A percentile compares a stretch with the other conserved stretches of the same genome.
Conservation (phyloP, 2,888 invertebrate species). For the Galeruca laticollis region DNA sequence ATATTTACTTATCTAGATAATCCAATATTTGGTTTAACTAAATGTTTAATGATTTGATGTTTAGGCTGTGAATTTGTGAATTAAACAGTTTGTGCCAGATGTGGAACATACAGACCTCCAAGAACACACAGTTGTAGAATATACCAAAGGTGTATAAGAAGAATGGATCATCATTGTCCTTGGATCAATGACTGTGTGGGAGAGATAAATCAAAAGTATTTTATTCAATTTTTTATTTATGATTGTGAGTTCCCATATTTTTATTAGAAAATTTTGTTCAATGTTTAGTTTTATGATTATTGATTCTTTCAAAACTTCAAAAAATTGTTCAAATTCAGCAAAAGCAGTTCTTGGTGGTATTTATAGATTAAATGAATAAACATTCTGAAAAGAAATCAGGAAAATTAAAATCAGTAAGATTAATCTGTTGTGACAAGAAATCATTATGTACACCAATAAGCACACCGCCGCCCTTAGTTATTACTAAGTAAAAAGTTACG, state of each 20-base stretch:
- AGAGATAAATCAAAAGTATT: constrained; percentile 92
- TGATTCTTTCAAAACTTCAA: background rate
- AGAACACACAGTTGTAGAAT: constrained; percentile 90
- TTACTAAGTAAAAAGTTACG: too few relatives aligned
- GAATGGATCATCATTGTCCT: constrained; percentile 90
- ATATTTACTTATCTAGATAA: too few relatives aligned
- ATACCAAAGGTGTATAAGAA: constrained; percentile 83
- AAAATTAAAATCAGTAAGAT: too few relatives aligned
- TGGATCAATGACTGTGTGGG: constrained; percentile 96
- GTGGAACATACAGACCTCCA: constrained; percentile 86
- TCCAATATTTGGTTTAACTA: background rate
- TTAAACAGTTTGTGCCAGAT: constrained; percentile 86
- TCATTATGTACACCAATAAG: too few relatives aligned
- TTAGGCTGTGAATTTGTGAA: constrained; percentile 70
- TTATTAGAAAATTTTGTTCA: constrained; percentile 1
- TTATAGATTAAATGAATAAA: too few relatives aligned
- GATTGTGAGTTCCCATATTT: constrained; percentile 67
- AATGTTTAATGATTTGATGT: constrained; percentile 10
- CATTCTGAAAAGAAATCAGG: too few relatives aligned
- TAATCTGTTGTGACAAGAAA: too few relatives aligned
- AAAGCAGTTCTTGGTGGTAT: too few relatives aligned
- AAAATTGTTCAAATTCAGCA: too few relatives aligned
- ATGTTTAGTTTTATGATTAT: too few relatives aligned
- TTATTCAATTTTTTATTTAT: constrained; percentile 88
- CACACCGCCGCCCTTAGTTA: too few relatives aligned